Conservation (phyloP, 2,113 vertebrate genomes). For the Phyllostomus discolor region DNA sequence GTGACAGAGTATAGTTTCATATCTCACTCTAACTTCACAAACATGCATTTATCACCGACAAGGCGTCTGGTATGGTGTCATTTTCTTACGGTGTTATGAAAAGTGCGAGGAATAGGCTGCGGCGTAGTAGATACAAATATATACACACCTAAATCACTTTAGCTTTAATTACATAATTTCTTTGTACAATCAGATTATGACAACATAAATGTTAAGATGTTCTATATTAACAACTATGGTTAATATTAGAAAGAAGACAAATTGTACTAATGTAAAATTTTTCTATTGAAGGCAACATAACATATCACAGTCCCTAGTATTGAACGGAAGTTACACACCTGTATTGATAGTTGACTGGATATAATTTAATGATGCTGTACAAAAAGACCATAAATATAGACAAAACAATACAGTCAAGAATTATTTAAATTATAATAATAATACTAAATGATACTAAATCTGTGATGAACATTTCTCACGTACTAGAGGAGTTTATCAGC, state of each 20-base stretch:
- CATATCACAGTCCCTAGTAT: not conserved
- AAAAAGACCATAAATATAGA: not conserved
- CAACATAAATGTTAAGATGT: not conserved
- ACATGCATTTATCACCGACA: not conserved
- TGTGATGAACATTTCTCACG: not conserved
- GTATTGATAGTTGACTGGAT: not conserved
- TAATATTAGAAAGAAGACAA: not conserved
- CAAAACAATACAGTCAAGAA: not conserved
- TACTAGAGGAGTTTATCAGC: not conserved
- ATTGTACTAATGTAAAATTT: not conserved
- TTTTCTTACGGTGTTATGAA: not conserved
- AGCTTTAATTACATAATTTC: not conserved
- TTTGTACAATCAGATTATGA: not conserved
- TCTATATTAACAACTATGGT: not conserved
- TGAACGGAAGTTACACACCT: not conserved
- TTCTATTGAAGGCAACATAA: not conserved
- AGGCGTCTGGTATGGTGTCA: not conserved
- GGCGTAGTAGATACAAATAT: not conserved
- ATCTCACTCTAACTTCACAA: not conserved
- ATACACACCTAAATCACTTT: not conserved
- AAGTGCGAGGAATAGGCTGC: not conserved
- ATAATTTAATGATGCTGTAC: not conserved
- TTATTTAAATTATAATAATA: not conserved
- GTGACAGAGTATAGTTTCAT: not conserved
- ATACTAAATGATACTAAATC: not conserved